Evolutionary conservation across 2,888 invertebrate species (phyloP), one percentile per base, ranked within the genome.

Genomic region (Oeneis ivallda): DNA sequence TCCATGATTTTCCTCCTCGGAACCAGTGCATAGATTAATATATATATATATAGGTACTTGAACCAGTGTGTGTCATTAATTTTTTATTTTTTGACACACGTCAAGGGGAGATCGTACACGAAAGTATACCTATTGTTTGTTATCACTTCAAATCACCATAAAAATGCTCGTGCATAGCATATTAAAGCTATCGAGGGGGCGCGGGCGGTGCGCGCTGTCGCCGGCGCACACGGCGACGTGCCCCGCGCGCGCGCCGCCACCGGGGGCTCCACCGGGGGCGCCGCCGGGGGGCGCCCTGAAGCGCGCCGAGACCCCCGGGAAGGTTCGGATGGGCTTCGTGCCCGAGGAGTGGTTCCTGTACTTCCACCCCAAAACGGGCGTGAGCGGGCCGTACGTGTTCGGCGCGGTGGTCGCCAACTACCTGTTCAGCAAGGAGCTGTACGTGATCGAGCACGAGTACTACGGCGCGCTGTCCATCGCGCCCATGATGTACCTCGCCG

Each of bases 371-470:
- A 98, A 98, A 87, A 99, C 99, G 66, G 95, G 95, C 70, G 94
- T 95, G 76, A 92, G 94, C 85, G 99, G 99, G 9, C 98, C 98
- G 2, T 99, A 99, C 83, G 87, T 96, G 19, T 96, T 99, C 76
- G 95, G 95, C 43, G 86, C 94, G 70, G 96, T 95, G 66, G 76
- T 98, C 0, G 76, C 93, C 17, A 97, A 98, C 41, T 98, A 96
- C 80, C 83, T 97, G 66, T 74, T 96, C 58, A 98, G 98, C 82
- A 99, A 99, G 89, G 99, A 99, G 92, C 95, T 96, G 71, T 97
- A 94, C 80, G 94, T 99, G 0, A 89, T 98, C 92, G 99, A 99
- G 83, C 98, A 99, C 82, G 98, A 98, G 81, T 98, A 94, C 86
- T 96, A 96, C 83, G 93, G 93, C 70, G 96, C 97, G 19, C 70